Evolutionary conservation across 2,888 invertebrate genomes (phyloP).

Genomic region (Platycheirus albimanus): DNA sequence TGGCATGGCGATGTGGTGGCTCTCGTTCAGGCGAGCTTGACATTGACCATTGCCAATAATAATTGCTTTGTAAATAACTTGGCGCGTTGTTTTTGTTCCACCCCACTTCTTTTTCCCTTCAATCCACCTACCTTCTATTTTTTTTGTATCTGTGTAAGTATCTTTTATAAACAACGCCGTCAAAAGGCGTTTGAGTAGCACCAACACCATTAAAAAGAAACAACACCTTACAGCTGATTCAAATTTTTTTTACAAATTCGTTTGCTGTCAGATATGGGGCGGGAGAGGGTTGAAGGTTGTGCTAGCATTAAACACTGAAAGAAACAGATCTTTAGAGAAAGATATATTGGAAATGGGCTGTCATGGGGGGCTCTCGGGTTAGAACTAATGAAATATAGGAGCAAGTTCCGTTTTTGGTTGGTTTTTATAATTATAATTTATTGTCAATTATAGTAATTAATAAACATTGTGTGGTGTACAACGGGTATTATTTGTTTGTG

Average conservation of each 20-base stretch:
- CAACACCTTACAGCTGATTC: slow-evolving; percentile 34
- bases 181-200: slow-evolving; percentile 13
- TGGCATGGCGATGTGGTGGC: neutral
- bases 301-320: slow-evolving; percentile 27
- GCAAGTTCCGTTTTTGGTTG: slow-evolving; percentile 38
- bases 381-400: slow-evolving; percentile 16
- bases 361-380: neutral
- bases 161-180: neutral
- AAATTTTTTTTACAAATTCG: neutral
- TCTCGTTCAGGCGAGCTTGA: slow-evolving; percentile 49
- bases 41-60: slow-evolving; percentile 73
- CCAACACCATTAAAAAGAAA: slow-evolving; percentile 7
- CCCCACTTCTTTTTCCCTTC: slow-evolving; percentile 7
- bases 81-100: slow-evolving; percentile 29
- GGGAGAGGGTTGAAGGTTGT: slow-evolving; percentile 62
- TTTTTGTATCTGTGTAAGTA: neutral
- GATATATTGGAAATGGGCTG: slow-evolving; percentile 15
- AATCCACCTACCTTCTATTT: neutral
- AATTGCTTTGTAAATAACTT: slow-evolving; percentile 63
- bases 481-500: slow-evolving; percentile 9
- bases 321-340: slow-evolving; percentile 35
- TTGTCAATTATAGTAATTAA: slow-evolving; percentile 59
- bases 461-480: slow-evolving; percentile 15
- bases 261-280: slow-evolving; percentile 42
- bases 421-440: slow-evolving; percentile 43